Evolutionary conservation across 1,140 invertebrate species (phyloP).

Genomic region (Drosophila novamexicana): DNA sequence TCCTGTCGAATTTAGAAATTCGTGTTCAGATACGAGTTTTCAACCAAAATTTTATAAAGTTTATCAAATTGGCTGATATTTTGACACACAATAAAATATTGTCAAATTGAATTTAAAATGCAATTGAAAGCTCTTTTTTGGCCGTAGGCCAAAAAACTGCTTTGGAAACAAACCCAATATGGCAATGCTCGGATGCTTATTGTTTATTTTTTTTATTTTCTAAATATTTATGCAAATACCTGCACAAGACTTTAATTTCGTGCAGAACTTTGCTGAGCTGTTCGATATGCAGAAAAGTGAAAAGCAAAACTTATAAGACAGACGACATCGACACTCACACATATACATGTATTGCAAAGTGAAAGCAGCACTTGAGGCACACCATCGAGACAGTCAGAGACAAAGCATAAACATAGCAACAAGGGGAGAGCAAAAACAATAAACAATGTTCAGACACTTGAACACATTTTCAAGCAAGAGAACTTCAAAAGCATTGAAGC

Average conservation of each 20-base stretch:
- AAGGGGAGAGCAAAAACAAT: slow-evolving; percentile 51
- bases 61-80: too few relatives aligned
- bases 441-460: slow-evolving; percentile 77
- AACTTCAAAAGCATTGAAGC: slow-evolving; percentile 83
- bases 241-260: slow-evolving; percentile 75
- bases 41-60: too few relatives aligned
- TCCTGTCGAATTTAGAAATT: too few relatives aligned
- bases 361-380: slow-evolving; percentile 52
- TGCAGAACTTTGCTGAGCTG: slow-evolving; percentile 12
- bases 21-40: too few relatives aligned
- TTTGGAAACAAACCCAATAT: slow-evolving; percentile 11
- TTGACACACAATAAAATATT: slow-evolving; percentile 31
- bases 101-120: slow-evolving; percentile 57
- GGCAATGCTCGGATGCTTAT: slow-evolving; percentile 15
- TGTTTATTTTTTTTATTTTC: slow-evolving; percentile 52
- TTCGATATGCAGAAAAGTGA: slow-evolving; percentile 71
- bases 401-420: slow-evolving; percentile 37
- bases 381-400: slow-evolving; percentile 30
- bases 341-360: slow-evolving; percentile 42
- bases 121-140: slow-evolving; percentile 57
- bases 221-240: slow-evolving; percentile 79
- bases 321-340: slow-evolving; percentile 19
- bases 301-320: slow-evolving; percentile 75
- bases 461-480: slow-evolving; percentile 85
- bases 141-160: slow-evolving; percentile 53